Evolutionary conservation across 2,888 invertebrate species (phyloP).

Genomic region (Luperina nickerlii): DNA sequence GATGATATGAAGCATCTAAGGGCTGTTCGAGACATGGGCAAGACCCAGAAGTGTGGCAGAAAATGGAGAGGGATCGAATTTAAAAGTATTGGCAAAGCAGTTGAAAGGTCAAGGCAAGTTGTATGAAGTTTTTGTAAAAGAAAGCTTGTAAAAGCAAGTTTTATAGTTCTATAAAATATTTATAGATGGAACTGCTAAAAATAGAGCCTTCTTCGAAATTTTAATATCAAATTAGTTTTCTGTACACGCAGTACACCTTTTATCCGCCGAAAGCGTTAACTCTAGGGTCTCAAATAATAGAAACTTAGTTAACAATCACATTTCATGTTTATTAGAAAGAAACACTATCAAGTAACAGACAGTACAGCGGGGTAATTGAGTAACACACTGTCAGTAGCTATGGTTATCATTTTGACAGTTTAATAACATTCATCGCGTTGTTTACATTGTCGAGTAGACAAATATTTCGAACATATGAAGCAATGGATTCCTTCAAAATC

Average conservation of each 20-base stretch:
- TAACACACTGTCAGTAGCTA: too few species aligned
- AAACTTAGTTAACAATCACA: background rate
- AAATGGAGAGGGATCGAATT: constrained; percentile 25
- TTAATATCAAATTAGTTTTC: background rate
- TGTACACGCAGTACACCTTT: background rate
- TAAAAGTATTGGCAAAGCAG: constrained; percentile 1
- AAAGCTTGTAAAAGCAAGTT: constrained; percentile 8
- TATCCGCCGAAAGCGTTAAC: background rate
- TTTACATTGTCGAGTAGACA: too few species aligned
- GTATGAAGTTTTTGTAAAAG: constrained; percentile 5
- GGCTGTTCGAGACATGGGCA: constrained; percentile 35
- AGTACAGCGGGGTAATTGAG: background rate
- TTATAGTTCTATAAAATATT: background rate
- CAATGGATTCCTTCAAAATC: background rate
- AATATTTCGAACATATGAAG: background rate
- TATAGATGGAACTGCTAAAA: background rate
- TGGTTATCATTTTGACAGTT: too few species aligned
- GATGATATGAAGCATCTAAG: constrained; percentile 41
- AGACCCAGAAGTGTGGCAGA: constrained; percentile 23
- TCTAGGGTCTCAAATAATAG: background rate
- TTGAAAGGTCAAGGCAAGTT: constrained; percentile 2
- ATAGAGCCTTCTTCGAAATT: background rate
- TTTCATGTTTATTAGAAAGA: background rate
- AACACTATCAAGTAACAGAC: background rate
- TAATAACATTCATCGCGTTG: too few species aligned